Evolutionary conservation across 2,888 invertebrate species (phyloP).

Genomic region (Brachyopa scutellaris): DNA sequence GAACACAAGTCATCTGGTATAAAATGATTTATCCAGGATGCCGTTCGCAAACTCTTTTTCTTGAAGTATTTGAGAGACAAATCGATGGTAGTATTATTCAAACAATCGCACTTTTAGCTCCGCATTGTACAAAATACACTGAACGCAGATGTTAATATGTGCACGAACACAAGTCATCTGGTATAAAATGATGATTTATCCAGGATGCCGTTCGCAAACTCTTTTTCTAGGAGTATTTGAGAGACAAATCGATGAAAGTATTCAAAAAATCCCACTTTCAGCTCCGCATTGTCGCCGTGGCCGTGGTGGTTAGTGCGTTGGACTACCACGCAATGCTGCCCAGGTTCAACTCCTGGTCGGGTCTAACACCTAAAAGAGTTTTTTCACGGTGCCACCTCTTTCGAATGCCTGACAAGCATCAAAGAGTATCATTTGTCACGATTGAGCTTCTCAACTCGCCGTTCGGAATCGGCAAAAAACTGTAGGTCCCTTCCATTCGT

Average conservation of each 20-base stretch:
- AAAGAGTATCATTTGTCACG: too few species aligned
- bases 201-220: constrained; percentile 17
- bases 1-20: constrained; percentile 46
- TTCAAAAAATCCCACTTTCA: constrained; percentile 18
- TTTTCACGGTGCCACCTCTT: too few species aligned
- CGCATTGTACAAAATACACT: too few species aligned
- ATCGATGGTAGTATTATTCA: constrained; percentile 4
- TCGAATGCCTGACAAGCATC: too few species aligned
- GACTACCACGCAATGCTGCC: too few species aligned
- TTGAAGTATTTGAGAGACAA: constrained; percentile 64
- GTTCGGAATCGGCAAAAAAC: too few species aligned
- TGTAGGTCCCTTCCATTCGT: too few species aligned
- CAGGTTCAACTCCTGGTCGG: too few species aligned
- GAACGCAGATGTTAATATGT: neutral
- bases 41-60: constrained; percentile 46
- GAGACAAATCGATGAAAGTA: constrained; percentile 2
- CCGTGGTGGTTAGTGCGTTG: too few species aligned
- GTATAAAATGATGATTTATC: constrained; percentile 14
- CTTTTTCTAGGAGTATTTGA: constrained; percentile 27
- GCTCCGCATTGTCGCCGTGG: too few species aligned
- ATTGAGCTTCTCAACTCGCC: too few species aligned
- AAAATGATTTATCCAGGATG: constrained; percentile 59
- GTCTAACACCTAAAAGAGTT: too few species aligned
- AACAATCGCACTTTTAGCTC: neutral
- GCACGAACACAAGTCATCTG: constrained; percentile 29